These are phyloP conservation scores for Tromatobia lineatoria DNA, from an alignment of 2,888 invertebrate species.

Conservation along the genomic window DNA sequence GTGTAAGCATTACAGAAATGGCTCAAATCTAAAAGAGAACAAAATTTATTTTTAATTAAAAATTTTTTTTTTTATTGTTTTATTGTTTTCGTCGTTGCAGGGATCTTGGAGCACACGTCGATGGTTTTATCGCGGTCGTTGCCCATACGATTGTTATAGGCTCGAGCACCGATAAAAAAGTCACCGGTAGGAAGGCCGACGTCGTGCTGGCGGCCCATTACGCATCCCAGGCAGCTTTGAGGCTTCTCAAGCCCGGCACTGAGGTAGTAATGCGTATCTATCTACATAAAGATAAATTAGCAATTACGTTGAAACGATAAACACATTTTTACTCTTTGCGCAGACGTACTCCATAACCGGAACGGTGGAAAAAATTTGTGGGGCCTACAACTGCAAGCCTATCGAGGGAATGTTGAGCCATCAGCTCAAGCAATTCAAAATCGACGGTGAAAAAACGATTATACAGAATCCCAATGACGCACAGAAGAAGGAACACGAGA, in stretches of 20 bases:
- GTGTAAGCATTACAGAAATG: conserved; percentile 89
- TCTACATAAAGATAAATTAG: conserved; percentile 40
- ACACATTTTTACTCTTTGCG: neutral
- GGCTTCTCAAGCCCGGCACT: conserved; percentile 96
- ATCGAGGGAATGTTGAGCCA: conserved; percentile 98
- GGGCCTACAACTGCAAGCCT: conserved; percentile 98
- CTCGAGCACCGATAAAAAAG: conserved; percentile 90
- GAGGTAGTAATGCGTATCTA: conserved; percentile 88
- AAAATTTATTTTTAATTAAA: no score
- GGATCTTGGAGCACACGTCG: conserved; percentile 99
- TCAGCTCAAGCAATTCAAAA: conserved; percentile 97
- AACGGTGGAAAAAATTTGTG: conserved; percentile 96
- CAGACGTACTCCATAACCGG: conserved; percentile 97
- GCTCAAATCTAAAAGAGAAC: neutral
- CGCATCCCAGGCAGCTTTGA: conserved; percentile 97
- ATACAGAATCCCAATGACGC: conserved; percentile 99
- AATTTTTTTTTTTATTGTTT: neutral
- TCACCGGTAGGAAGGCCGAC: conserved; percentile 96
- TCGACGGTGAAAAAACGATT: conserved; percentile 99
- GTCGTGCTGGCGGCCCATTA: conserved; percentile 97
- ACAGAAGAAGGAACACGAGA: conserved; percentile 98
- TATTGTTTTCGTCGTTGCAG: conserved; percentile 86
- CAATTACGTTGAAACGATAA: conserved; percentile 29
- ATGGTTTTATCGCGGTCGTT: conserved; percentile 99
- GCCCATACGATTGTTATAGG: conserved; percentile 98